Conservation (phyloP, 1,140 invertebrate species). For the Muscidifurax raptorellus region DNA sequence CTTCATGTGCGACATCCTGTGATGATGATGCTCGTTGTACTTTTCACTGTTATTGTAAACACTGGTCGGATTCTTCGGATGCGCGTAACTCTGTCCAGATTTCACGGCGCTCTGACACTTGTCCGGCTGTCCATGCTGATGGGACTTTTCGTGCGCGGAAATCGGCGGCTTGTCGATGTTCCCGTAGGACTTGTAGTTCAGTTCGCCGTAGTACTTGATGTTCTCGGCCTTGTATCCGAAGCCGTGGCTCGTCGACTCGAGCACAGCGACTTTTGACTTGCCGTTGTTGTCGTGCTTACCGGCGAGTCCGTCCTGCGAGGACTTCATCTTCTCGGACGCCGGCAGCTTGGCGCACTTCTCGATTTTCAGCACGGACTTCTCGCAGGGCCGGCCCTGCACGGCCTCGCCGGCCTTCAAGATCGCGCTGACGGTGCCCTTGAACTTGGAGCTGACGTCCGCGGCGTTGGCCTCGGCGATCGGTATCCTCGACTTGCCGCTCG, state of each 20-base stretch:
- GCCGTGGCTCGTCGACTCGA: conserved; percentile 51
- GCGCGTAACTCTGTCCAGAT: conserved; percentile 57
- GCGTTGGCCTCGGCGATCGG: neutral
- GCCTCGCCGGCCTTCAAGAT: conserved; percentile 62
- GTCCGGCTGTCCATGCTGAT: conserved; percentile 59
- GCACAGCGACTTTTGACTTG: conserved; percentile 56
- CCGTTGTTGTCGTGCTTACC: neutral
- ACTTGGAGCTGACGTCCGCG: conserved; percentile 38
- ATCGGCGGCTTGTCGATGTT: conserved; percentile 65
- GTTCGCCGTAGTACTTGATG: conserved; percentile 71
- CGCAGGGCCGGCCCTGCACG: conserved; percentile 63
- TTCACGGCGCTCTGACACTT: conserved; percentile 61
- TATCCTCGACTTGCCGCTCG: neutral
- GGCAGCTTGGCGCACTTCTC: neutral
- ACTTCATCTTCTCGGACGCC: conserved; percentile 67
- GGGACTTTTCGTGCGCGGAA: conserved; percentile 65
- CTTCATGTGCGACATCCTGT: conserved; percentile 60
- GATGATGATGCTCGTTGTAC: conserved; percentile 67
- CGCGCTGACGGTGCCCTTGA: conserved; percentile 65
- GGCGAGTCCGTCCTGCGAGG: conserved; percentile 63
- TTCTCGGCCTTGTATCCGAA: conserved; percentile 70
- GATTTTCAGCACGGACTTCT: conserved; percentile 60
- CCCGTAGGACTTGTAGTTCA: conserved; percentile 71
- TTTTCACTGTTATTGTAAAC: conserved; percentile 65
- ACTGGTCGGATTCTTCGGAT: conserved; percentile 51